These are phyloP conservation scores for Littorina saxatilis DNA, from an alignment of 1,140 invertebrate species.

Conservation along the genomic window DNA sequence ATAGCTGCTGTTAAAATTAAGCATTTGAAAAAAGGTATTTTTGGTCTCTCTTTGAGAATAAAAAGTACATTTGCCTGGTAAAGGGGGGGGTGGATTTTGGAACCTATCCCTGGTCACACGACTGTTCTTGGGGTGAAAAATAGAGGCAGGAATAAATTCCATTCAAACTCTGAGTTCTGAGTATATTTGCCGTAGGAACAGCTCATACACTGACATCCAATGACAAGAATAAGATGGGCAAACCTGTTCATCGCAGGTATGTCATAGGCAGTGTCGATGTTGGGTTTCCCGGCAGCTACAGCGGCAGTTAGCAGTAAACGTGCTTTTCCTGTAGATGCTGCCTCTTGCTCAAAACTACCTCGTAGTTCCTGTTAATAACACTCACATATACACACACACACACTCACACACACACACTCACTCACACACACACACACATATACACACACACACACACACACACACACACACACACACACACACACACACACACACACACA, in stretches of 20 bases:
- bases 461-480: background rate
- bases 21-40: too few relatives aligned
- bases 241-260: conserved; percentile 14
- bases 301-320: conserved; percentile 72
- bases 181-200: too few relatives aligned
- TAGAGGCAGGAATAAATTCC: too few relatives aligned
- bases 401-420: background rate
- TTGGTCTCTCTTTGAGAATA: too few relatives aligned
- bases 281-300: conserved; percentile 69
- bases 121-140: too few relatives aligned
- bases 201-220: too few relatives aligned
- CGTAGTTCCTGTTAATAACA: conserved; percentile 52
- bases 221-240: too few relatives aligned
- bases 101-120: too few relatives aligned
- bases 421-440: background rate
- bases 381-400: background rate
- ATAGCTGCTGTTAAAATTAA: too few relatives aligned
- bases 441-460: background rate
- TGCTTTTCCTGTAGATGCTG: conserved; percentile 40
- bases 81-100: too few relatives aligned
- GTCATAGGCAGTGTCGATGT: conserved; percentile 74
- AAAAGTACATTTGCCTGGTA: too few relatives aligned
- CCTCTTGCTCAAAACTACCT: conserved; percentile 49
- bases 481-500: conserved; percentile 14
- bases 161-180: too few relatives aligned